Conservation (phyloP, 2,113 vertebrate species). For the Poeciliopsis retropinna region DNA sequence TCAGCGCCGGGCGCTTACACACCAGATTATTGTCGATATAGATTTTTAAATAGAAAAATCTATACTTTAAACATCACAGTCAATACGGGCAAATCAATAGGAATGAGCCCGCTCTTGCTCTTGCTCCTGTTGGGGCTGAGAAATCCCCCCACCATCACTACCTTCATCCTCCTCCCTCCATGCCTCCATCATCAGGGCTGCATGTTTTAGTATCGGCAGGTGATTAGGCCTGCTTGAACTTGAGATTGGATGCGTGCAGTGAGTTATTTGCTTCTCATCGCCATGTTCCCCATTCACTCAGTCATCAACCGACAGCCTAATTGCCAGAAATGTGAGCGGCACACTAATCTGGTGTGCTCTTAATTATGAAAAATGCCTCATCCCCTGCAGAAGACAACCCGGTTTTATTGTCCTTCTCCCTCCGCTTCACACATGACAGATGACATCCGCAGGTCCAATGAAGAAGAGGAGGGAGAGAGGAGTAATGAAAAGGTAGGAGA, state of each 20-base stretch:
- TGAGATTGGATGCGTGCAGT: slow-evolving; percentile 36
- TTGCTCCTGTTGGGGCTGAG: slow-evolving; percentile 53
- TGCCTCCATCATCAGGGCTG: slow-evolving; percentile 32
- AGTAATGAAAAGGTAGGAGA: slow-evolving; percentile 10
- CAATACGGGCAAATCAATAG: slow-evolving; percentile 82
- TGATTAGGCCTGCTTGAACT: slow-evolving; percentile 54
- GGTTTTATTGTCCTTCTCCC: slow-evolving; percentile 76
- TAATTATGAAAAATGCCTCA: slow-evolving; percentile 77
- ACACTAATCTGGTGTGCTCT: slow-evolving; percentile 56
- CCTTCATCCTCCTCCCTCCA: background rate
- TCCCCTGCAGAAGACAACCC: slow-evolving; percentile 57
- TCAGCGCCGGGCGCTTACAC: slow-evolving; percentile 78
- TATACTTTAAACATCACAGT: slow-evolving; percentile 85
- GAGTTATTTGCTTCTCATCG: slow-evolving; percentile 45
- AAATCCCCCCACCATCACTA: slow-evolving; percentile 5
- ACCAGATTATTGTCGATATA: slow-evolving; percentile 84
- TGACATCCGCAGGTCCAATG: slow-evolving; percentile 80
- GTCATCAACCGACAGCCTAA: slow-evolving; percentile 38
- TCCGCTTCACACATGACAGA: slow-evolving; percentile 81
- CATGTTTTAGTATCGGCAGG: slow-evolving; percentile 33
- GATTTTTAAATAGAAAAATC: slow-evolving; percentile 90
- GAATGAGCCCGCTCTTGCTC: slow-evolving; percentile 64
- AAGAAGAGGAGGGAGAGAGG: slow-evolving; percentile 43
- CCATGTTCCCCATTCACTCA: slow-evolving; percentile 42
- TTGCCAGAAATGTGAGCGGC: slow-evolving; percentile 42